Conservation (phyloP, 2,797 vertebrate species). For the Coccyzus lansbergi region DNA sequence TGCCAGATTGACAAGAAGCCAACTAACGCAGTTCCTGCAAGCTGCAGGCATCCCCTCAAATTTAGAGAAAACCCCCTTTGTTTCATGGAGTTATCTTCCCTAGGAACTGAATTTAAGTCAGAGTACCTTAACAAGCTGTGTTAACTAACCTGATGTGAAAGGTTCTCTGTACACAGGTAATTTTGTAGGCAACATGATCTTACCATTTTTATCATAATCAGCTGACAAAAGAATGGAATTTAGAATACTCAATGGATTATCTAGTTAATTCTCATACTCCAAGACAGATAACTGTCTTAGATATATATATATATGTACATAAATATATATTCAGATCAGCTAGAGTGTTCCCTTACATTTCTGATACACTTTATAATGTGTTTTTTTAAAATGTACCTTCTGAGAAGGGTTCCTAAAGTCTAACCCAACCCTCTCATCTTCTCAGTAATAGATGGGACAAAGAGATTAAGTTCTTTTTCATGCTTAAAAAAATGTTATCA, state of each 20-base stretch:
- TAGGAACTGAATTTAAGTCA: background rate
- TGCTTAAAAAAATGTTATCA: background rate
- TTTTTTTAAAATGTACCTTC: background rate
- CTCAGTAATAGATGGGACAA: background rate
- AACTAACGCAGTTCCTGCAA: background rate
- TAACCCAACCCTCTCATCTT: background rate
- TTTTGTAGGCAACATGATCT: background rate
- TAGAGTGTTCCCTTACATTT: background rate
- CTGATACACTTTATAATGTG: background rate
- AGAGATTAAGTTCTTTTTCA: background rate
- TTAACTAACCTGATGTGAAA: background rate
- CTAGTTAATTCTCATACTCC: background rate
- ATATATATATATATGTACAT: background rate
- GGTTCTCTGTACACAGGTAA: background rate
- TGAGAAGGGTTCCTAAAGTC: background rate
- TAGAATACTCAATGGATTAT: background rate
- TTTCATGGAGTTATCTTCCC: background rate
- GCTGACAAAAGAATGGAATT: background rate
- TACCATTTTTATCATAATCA: background rate
- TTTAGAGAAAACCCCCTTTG: background rate
- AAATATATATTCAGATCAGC: background rate
- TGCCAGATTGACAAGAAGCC: background rate
- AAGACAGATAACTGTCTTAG: background rate
- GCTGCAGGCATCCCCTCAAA: background rate
- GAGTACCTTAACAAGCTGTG: background rate